Conservation (phyloP, 2,888 invertebrate species). For the Bellardia pandia region DNA sequence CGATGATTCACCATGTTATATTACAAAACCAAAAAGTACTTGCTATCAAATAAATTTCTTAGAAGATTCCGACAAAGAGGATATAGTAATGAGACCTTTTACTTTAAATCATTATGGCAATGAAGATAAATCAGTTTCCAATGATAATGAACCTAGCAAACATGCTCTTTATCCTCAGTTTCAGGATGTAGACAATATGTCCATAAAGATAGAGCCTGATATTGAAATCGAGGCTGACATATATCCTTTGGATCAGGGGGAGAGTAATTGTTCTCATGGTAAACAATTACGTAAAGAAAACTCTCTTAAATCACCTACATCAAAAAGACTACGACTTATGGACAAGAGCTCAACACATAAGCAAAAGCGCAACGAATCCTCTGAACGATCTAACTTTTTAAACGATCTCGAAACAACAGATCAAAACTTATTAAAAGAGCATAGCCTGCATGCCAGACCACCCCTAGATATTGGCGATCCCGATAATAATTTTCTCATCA, state of each 20-base stretch:
- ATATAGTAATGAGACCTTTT: conserved; percentile 79
- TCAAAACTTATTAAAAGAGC: too few relatives aligned
- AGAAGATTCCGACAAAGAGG: conserved; percentile 78
- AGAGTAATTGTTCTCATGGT: neutral
- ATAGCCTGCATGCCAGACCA: neutral
- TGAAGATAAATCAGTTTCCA: neutral
- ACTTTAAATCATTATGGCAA: neutral
- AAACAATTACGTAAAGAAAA: neutral
- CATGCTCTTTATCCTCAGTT: too few relatives aligned
- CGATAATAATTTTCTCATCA: conserved; percentile 80
- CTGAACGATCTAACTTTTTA: neutral
- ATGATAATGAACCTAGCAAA: neutral
- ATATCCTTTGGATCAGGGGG: neutral
- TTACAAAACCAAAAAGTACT: conserved; percentile 74
- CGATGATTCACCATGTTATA: neutral
- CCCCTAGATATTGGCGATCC: conserved; percentile 78
- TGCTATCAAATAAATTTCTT: conserved; percentile 80
- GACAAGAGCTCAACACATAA: neutral
- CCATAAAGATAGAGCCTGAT: neutral
- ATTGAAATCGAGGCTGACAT: neutral
- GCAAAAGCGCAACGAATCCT: neutral
- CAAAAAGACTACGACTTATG: neutral
- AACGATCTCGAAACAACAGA: neutral
- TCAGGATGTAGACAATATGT: neutral
- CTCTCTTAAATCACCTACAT: neutral